Percentiles rank a stretch among this genome's conserved stretches.
phyloP scores from a whole-genome alignment of 2,797 vertebrate species.

The Coregonus ussuriensis region DNA sequence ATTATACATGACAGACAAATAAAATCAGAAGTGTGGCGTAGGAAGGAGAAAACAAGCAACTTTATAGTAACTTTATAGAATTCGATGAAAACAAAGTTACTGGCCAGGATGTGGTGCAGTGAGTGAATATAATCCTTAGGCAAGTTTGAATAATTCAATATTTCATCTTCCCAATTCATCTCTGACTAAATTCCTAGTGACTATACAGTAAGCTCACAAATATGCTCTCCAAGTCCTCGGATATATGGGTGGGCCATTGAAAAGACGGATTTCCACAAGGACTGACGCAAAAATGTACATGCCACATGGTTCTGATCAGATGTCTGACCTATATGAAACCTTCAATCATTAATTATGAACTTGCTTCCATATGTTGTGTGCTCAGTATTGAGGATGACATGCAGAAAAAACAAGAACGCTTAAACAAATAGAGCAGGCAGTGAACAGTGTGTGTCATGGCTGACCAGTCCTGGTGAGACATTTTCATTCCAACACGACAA shows the following conservation, averaged over 20 bases:
- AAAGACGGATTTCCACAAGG: slow-evolving; percentile 62
- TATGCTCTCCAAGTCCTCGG: slow-evolving; percentile 7
- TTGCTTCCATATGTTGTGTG: slow-evolving; percentile 56
- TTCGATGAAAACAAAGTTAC: slow-evolving; percentile 42
- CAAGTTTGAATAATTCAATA: slow-evolving; percentile 9
- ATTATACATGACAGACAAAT: neutral
- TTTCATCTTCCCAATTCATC: slow-evolving; percentile 16
- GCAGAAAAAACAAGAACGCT: slow-evolving; percentile 18
- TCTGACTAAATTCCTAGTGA: slow-evolving; percentile 24
- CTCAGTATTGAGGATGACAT: slow-evolving; percentile 58
- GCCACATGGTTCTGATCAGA: slow-evolving; percentile 69
- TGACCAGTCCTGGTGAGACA: slow-evolving; percentile 17
- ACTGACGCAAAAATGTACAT: slow-evolving; percentile 60
- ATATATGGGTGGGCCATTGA: slow-evolving; percentile 47
- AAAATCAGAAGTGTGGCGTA: neutral
- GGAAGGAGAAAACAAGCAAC: slow-evolving; percentile 25
- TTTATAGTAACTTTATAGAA: slow-evolving; percentile 16
- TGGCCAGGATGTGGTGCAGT: neutral
- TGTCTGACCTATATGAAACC: slow-evolving; percentile 62
- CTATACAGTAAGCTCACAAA: slow-evolving; percentile 14
- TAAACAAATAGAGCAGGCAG: slow-evolving; percentile 43
- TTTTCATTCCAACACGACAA: slow-evolving; percentile 24
- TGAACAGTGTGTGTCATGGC: slow-evolving; percentile 14
- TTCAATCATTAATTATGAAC: slow-evolving; percentile 65
- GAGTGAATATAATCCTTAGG: slow-evolving; percentile 4